Evolutionary conservation across 2,797 vertebrate species (phyloP), one percentile per base, ranked within the genome.

Genomic region (Tarsius wallacei): DNA sequence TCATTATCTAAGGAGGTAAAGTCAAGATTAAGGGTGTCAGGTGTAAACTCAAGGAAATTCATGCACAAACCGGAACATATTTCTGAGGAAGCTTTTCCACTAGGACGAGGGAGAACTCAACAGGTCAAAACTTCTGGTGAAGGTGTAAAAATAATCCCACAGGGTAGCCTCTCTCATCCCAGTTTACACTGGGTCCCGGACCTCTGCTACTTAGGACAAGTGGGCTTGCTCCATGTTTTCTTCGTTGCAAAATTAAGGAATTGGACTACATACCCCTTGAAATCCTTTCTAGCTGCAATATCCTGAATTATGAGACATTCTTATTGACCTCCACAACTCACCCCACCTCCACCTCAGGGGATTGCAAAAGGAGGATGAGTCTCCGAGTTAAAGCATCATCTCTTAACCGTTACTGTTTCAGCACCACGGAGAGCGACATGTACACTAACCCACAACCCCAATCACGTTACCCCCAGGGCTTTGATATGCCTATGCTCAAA

Each of bases 401-500:
- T 55, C 6, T 26, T 24, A 31, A 83, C 8, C 0, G 4, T 10
- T 0, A 9, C 13, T 7, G 5, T 91, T 97, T 98, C 97, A 98
- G 97, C 71, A 98, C 98, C 98, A 94, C 0, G 96, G 97, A 98
- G 87, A 98, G 98, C 89, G 63, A 86, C 80, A 49, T 0, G 0
- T 0, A 0, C 0, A 0, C 7, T n/a, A 31, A 71, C 28, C 21
- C 70, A 63, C 13, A 77, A 22, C 13, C 71, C 31, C 16, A 11
- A 61, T n/a, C 14, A 64, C 15, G 82, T 68, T 42, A 66, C 55
- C 64, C 31, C 81, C 28, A 66, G 85, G 73, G 1, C 13, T 71
- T 83, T 81, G 53, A 91, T 64, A n/a, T 6, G 55, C 31, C 22
- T 84, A 22, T 36, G 26, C n/a, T 53, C 74, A 51, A 70, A 13